Evolutionary conservation across 1,140 invertebrate species (phyloP).

Genomic region (Drosophila nebulosa): DNA sequence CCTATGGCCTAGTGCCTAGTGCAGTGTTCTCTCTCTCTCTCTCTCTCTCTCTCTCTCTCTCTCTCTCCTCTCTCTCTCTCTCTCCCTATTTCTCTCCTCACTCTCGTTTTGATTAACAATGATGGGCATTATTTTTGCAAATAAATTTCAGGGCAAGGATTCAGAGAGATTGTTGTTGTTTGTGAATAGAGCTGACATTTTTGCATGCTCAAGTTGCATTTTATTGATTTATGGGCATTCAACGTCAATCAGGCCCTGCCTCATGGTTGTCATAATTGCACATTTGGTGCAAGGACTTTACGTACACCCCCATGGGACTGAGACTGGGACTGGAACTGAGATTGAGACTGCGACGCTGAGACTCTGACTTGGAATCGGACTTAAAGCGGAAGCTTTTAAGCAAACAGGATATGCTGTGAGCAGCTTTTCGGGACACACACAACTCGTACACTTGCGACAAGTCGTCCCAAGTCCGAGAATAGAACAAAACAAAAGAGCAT

Average conservation of each 20-base stretch:
- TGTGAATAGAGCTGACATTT: conserved; percentile 47
- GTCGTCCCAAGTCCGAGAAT: conserved; percentile 51
- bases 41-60: not conserved
- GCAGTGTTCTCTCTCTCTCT: not conserved
- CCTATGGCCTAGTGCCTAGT: not conserved
- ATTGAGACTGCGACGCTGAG: not conserved
- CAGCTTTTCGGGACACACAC: conserved; percentile 50
- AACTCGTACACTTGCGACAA: conserved; percentile 49
- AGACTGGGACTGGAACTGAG: not conserved
- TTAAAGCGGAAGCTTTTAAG: conserved; percentile 67
- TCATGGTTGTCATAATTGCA: conserved; percentile 64
- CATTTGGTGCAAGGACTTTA: conserved; percentile 59
- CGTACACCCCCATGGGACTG: not conserved
- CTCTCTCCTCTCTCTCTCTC: not conserved
- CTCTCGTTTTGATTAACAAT: conserved; percentile 64
- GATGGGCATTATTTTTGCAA: conserved; percentile 76
- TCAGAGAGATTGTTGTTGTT: conserved; percentile 26
- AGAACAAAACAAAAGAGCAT: conserved; percentile 66
- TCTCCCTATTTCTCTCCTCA: not conserved
- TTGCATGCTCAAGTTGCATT: conserved; percentile 68
- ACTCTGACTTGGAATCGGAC: conserved; percentile 20
- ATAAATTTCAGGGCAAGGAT: conserved; percentile 43
- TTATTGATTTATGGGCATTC: conserved; percentile 67
- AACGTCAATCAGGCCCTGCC: conserved; percentile 53
- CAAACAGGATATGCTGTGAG: conserved; percentile 75